Conservation (phyloP, 2,888 invertebrate species). For the Micoletzkya japonica region DNA sequence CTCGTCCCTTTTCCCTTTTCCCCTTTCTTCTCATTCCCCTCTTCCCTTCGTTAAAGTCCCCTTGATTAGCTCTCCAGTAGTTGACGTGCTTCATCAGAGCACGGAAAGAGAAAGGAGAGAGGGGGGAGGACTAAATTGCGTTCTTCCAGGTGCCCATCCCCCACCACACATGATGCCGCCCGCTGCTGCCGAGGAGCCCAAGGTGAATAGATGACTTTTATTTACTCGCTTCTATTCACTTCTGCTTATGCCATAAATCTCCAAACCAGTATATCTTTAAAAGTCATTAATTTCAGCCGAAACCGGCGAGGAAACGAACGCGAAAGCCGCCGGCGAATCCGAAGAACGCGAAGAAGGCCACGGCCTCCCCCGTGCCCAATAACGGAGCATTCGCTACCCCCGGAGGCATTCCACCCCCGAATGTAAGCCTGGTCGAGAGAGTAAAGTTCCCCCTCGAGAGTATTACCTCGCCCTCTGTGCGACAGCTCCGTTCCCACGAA, state of each 20-base stretch:
- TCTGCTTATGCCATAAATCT: neutral
- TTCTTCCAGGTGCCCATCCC: conserved; percentile 13
- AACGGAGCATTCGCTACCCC: conserved; percentile 11
- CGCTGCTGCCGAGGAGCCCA: conserved; percentile 15
- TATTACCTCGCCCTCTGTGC: too few relatives aligned
- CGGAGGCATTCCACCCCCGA: conserved; percentile 3
- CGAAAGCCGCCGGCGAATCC: conserved; percentile 50
- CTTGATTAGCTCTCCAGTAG: too few relatives aligned
- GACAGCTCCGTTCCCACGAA: too few relatives aligned
- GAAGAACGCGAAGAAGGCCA: conserved; percentile 41
- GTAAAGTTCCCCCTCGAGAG: neutral
- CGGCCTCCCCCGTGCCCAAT: conserved; percentile 25
- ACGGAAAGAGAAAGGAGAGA: too few relatives aligned
- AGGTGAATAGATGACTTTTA: neutral
- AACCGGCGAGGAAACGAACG: conserved; percentile 49
- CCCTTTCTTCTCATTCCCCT: neutral
- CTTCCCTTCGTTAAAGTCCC: neutral
- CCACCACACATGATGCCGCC: conserved; percentile 26
- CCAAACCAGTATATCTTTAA: neutral
- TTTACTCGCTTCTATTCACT: neutral
- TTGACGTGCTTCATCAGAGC: too few relatives aligned
- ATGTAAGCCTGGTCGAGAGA: neutral
- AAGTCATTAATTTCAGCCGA: conserved; percentile 36
- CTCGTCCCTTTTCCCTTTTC: neutral
- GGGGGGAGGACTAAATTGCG: neutral